A percentile compares a stretch with the other conserved stretches of the same genome.
Evolutionary conservation across 2,888 invertebrate species (phyloP).

Genomic region (Magallana nippona): DNA sequence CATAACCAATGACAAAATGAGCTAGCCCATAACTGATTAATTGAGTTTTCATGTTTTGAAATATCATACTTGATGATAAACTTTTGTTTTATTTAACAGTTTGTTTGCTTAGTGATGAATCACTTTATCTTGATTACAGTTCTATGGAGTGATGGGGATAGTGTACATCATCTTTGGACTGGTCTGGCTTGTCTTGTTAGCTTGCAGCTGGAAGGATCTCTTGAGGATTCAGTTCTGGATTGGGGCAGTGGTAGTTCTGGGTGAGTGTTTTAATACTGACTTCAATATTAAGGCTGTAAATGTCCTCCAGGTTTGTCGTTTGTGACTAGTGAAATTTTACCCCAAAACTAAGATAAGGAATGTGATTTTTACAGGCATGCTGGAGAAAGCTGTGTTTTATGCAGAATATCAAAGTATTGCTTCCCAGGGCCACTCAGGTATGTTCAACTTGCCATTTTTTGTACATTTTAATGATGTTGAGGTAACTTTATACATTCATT

Average conservation of each 20-base stretch:
- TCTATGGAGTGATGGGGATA: constrained; percentile 94
- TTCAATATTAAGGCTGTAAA: no score
- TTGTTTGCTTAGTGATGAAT: no score
- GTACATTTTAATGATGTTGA: no score
- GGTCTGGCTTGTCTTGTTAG: constrained; percentile 90
- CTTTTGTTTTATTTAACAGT: no score
- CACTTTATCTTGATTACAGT: constrained; percentile 82
- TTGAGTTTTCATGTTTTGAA: no score
- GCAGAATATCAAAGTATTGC: constrained; percentile 92
- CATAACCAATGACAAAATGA: no score
- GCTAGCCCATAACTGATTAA: no score
- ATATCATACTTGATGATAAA: no score
- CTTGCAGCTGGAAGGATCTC: constrained; percentile 93
- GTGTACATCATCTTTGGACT: constrained; percentile 91
- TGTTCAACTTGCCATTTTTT: constrained; percentile 17
- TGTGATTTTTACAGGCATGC: constrained; percentile 79
- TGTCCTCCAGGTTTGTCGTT: no score
- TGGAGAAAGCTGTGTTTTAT: constrained; percentile 90
- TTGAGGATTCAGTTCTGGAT: constrained; percentile 97
- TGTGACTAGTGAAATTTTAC: no score
- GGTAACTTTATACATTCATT: no score
- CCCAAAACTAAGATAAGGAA: no score
- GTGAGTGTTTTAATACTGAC: constrained; percentile 76
- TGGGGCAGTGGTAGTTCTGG: constrained; percentile 92
- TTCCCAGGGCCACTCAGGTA: constrained; percentile 82